phyloP scores from a whole-genome alignment of 35 echinoderm and acorn worm species.

The Eucidaris tribuloides region DNA sequence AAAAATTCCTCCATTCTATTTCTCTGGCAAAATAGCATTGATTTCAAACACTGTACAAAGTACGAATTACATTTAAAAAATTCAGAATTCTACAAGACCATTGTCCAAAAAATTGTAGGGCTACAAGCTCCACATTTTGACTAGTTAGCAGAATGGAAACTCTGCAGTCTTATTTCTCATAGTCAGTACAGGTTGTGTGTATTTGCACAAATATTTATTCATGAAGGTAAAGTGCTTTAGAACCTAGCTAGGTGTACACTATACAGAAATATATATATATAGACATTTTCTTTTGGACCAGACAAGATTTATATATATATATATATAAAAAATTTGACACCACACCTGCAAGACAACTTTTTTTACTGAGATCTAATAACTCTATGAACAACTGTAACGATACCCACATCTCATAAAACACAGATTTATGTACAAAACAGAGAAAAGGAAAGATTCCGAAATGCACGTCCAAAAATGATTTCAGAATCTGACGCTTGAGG shows the following conservation, averaged over 20 bases:
- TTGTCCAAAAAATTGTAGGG: too few relatives aligned
- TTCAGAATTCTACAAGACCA: constrained; percentile 4
- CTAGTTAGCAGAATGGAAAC: too few relatives aligned
- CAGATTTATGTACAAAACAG: constrained; percentile 18
- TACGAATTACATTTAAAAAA: constrained; percentile 60
- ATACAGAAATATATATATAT: background rate
- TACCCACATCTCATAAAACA: too few relatives aligned
- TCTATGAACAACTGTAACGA: constrained; percentile 5
- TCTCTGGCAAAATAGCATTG: constrained; percentile 50
- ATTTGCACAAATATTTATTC: background rate
- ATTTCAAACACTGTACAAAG: constrained; percentile 75
- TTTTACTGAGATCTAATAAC: too few relatives aligned
- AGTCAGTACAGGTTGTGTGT: constrained; percentile 23
- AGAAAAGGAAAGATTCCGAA: background rate
- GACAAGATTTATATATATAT: background rate
- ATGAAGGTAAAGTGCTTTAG: constrained; percentile 32
- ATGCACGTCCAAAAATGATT: constrained; percentile 10
- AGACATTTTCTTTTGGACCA: too few relatives aligned
- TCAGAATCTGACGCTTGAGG: constrained; percentile 21
- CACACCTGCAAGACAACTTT: background rate
- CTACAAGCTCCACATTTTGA: too few relatives aligned
- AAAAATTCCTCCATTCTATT: too few relatives aligned
- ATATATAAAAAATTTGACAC: too few relatives aligned
- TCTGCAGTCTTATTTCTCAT: too few relatives aligned
- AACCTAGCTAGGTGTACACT: background rate